Percentiles rank a stretch among this genome's conserved stretches.
Evolutionary conservation across 2,797 vertebrate species (phyloP).

Genomic region (Dromococcyx pavoninus): DNA sequence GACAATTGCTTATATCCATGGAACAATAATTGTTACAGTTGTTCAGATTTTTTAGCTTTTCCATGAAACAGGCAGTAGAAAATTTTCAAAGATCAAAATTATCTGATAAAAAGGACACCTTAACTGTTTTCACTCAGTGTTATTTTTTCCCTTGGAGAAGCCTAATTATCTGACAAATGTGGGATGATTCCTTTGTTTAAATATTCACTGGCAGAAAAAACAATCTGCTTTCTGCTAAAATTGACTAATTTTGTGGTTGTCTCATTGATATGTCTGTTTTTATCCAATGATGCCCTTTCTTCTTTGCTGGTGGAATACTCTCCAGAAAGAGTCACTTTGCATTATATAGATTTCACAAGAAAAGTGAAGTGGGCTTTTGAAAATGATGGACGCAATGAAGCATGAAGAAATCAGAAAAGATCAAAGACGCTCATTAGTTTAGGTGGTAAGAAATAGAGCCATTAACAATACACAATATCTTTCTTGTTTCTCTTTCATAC

Average conservation of each 20-base stretch:
- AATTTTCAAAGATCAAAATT: background rate
- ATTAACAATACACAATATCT: conserved; percentile 1
- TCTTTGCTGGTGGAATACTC: background rate
- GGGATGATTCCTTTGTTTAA: background rate
- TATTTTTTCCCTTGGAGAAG: background rate
- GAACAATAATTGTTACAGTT: background rate
- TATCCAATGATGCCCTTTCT: conserved; percentile 1
- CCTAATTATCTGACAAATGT: background rate
- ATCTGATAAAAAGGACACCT: background rate
- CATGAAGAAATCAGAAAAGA: conserved; percentile 1
- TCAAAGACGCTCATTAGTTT: conserved; percentile 28
- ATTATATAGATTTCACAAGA: conserved; percentile 20
- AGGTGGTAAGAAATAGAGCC: background rate
- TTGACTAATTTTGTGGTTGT: conserved; percentile 6
- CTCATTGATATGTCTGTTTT: background rate
- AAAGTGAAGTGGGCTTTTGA: conserved; percentile 20
- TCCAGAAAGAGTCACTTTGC: conserved; percentile 13
- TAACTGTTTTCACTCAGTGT: background rate
- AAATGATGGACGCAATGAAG: background rate
- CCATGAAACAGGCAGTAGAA: background rate
- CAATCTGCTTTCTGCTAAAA: background rate
- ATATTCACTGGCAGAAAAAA: background rate
- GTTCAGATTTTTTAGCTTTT: background rate
- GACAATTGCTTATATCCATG: background rate
- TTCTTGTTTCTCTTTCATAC: conserved; percentile 10